Conservation (phyloP, 1,140 invertebrate species). For the Helicoverpa zea region DNA sequence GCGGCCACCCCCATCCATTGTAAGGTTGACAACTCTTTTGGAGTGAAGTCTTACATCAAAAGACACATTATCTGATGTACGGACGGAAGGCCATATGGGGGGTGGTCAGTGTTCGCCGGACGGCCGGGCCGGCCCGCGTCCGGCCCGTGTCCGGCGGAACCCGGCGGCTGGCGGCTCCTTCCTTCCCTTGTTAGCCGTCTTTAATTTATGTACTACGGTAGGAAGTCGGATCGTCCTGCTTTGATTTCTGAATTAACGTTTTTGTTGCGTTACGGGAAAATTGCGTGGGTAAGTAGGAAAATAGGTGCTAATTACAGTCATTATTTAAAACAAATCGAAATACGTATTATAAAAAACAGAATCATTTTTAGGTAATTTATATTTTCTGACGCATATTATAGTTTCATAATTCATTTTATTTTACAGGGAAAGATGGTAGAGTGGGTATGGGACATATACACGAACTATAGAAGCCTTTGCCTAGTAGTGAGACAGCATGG, state of each 20-base stretch:
- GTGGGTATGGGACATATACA: too few species aligned
- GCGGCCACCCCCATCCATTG: neutral
- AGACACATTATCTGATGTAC: slow-evolving; percentile 34
- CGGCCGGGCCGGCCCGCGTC: slow-evolving; percentile 15
- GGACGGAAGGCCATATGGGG: slow-evolving; percentile 37
- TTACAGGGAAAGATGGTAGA: too few species aligned
- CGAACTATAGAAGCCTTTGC: too few species aligned
- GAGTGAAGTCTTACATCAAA: slow-evolving; percentile 39
- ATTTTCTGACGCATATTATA: too few species aligned
- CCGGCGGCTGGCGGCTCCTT: slow-evolving; percentile 54
- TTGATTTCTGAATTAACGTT: slow-evolving; percentile 37
- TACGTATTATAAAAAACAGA: too few species aligned
- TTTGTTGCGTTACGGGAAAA: slow-evolving; percentile 11
- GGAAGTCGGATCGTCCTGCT: slow-evolving; percentile 36
- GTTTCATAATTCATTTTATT: too few species aligned
- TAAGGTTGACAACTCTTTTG: slow-evolving; percentile 36
- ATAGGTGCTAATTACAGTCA: neutral
- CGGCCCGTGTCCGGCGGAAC: slow-evolving; percentile 61
- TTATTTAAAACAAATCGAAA: too few species aligned
- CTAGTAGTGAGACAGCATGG: too few species aligned
- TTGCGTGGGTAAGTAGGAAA: neutral
- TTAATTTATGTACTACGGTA: slow-evolving; percentile 41
- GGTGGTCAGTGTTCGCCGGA: slow-evolving; percentile 16
- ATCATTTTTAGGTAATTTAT: too few species aligned
- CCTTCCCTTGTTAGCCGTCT: slow-evolving; percentile 55